These are phyloP conservation scores for Nomada lathburiana DNA, from an alignment of 2,888 invertebrate genomes.

Conservation along the genomic window DNA sequence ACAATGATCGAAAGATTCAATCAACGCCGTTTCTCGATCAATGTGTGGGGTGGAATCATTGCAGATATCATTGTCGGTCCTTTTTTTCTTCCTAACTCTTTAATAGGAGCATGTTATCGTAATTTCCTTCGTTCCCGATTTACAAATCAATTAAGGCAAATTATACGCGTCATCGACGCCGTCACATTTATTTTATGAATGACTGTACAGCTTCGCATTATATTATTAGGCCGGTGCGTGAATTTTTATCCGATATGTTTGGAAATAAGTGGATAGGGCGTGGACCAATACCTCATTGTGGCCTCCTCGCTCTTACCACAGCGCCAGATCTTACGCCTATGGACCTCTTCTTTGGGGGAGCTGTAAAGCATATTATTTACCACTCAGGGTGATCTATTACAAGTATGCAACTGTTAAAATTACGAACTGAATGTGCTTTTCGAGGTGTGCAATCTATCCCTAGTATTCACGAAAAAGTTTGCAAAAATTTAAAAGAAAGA, in stretches of 20 bases:
- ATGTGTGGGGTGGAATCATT: conserved; percentile 10
- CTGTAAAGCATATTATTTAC: neutral
- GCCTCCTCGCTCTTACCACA: neutral
- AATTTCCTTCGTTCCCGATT: neutral
- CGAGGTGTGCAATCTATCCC: too few species aligned
- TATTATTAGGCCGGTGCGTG: neutral
- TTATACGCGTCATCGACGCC: neutral
- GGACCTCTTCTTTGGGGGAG: neutral
- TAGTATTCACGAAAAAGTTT: too few species aligned
- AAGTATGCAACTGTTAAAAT: neutral
- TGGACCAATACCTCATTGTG: neutral
- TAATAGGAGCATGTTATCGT: neutral
- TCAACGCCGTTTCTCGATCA: neutral
- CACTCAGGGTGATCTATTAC: neutral
- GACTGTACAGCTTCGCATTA: neutral
- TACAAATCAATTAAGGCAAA: neutral
- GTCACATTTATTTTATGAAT: neutral
- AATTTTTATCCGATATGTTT: conserved; percentile 4
- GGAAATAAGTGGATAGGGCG: neutral
- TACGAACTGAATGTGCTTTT: too few species aligned
- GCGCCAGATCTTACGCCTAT: neutral
- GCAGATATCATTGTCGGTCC: conserved; percentile 4
- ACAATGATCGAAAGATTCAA: neutral
- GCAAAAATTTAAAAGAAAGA: too few species aligned
- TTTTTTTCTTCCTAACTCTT: neutral